Percentiles rank a stretch among this genome's conserved stretches.
These are phyloP conservation scores for Danaus melanippus DNA, from an alignment of 1,140 invertebrate genomes.

Conservation along the genomic window DNA sequence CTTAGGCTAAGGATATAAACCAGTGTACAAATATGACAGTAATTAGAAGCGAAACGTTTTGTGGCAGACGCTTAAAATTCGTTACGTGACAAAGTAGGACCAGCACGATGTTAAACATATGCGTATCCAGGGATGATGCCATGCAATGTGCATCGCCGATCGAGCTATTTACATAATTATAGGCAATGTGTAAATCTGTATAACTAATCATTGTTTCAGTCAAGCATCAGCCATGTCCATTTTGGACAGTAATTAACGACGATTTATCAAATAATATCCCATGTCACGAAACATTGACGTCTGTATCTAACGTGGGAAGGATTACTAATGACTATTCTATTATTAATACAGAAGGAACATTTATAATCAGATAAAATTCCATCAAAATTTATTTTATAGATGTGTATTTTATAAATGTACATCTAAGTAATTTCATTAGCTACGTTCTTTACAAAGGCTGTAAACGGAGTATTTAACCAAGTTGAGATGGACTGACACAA, in stretches of 20 bases:
- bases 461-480: background rate
- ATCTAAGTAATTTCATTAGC: too few relatives aligned
- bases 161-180: conserved; percentile 59
- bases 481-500: conserved; percentile 38
- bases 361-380: too few relatives aligned
- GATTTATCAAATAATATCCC: conserved; percentile 18
- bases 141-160: conserved; percentile 27
- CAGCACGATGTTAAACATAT: conserved; percentile 18
- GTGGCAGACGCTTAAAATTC: background rate
- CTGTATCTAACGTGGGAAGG: background rate
- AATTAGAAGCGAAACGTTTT: too few relatives aligned
- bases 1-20: too few relatives aligned
- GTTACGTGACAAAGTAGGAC: background rate
- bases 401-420: too few relatives aligned
- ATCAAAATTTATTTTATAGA: too few relatives aligned
- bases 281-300: conserved; percentile 12
- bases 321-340: too few relatives aligned
- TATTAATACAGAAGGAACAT: too few relatives aligned
- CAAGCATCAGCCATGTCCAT: conserved; percentile 6
- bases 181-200: conserved; percentile 37
- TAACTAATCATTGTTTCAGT: conserved; percentile 50
- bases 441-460: too few relatives aligned
- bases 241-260: conserved; percentile 17
- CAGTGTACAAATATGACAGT: too few relatives aligned
- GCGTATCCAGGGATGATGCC: conserved; percentile 24